These are phyloP conservation scores for Cyclura pinguis DNA, from an alignment of 2,797 vertebrate species.

Conservation along the genomic window DNA sequence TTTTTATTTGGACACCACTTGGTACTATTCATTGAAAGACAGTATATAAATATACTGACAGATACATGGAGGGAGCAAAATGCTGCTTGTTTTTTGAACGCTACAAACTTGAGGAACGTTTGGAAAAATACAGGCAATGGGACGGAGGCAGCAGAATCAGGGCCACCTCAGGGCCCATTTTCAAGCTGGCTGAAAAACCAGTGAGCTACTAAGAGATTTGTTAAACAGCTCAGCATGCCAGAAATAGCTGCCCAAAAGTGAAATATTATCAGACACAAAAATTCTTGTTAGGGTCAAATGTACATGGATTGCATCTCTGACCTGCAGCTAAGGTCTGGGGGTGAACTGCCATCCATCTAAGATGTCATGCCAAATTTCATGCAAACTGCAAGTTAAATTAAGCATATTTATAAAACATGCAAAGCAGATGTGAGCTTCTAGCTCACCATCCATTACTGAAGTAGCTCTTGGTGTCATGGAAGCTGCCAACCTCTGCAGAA, in stretches of 20 bases:
- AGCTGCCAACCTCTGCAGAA: slow-evolving; percentile 6
- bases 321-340: background rate
- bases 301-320: background rate
- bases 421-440: slow-evolving; percentile 16
- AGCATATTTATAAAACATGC: slow-evolving; percentile 23
- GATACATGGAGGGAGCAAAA: background rate
- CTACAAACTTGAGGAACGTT: background rate
- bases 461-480: background rate
- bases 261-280: background rate
- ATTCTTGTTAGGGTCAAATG: background rate
- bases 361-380: slow-evolving; percentile 15
- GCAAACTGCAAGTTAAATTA: slow-evolving; percentile 4
- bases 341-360: background rate
- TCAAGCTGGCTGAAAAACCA: background rate
- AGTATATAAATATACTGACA: background rate
- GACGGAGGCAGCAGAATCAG: background rate
- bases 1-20: background rate
- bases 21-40: background rate
- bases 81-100: background rate
- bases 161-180: background rate
- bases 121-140: background rate
- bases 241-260: background rate
- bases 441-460: slow-evolving; percentile 6
- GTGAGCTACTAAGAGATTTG: background rate
- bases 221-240: background rate